phyloP scores from a whole-genome alignment of 2,113 vertebrate species.

The Calonectris borealis region DNA sequence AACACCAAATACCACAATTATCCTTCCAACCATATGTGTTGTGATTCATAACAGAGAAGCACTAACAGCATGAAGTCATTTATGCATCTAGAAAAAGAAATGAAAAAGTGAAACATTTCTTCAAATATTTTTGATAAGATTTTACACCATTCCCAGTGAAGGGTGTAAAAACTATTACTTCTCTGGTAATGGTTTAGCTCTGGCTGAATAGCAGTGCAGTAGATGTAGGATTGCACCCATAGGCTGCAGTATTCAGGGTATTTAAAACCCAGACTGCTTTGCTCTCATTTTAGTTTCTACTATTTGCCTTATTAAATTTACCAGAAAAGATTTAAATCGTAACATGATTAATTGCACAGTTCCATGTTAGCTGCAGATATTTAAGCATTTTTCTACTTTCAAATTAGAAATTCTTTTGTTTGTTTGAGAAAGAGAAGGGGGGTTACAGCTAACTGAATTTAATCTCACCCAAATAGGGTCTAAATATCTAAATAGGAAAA shows the following conservation, averaged over 20 bases:
- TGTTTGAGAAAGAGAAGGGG: neutral
- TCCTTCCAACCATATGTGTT: neutral
- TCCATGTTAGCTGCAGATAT: neutral
- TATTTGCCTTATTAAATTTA: neutral
- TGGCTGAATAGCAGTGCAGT: neutral
- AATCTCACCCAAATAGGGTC: neutral
- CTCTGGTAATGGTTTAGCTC: neutral
- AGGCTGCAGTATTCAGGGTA: neutral
- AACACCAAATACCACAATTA: neutral
- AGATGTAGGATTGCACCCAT: neutral
- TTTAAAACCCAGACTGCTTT: neutral
- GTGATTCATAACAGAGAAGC: neutral
- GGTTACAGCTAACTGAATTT: neutral
- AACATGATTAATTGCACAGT: neutral
- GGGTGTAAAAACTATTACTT: neutral
- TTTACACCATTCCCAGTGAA: neutral
- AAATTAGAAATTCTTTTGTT: neutral
- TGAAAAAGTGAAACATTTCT: neutral
- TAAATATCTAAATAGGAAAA: constrained; percentile 7
- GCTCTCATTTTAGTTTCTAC: neutral
- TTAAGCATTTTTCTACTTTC: neutral
- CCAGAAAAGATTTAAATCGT: neutral
- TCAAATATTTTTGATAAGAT: neutral
- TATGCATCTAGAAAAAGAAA: neutral
- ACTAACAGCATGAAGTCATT: neutral